These are phyloP conservation scores for Masnerella sp. DNA, from an alignment of 2,888 invertebrate species.

Conservation along the genomic window DNA sequence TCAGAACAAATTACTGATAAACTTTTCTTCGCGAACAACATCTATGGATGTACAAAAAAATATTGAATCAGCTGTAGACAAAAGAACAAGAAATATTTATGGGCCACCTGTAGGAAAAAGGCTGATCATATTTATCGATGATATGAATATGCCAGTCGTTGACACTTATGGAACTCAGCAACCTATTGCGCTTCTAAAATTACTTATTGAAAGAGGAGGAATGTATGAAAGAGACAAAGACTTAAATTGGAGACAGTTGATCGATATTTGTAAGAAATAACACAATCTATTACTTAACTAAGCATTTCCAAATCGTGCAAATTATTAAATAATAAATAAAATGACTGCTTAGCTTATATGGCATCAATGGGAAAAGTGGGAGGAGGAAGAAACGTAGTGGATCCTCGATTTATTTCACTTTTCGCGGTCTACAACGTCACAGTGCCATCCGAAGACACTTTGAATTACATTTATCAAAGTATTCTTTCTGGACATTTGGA, in stretches of 20 bases:
- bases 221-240: conserved; percentile 94
- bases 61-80: conserved; percentile 92
- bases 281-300: too few species aligned
- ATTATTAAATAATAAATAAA: too few species aligned
- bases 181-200: conserved; percentile 93
- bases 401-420: conserved; percentile 93
- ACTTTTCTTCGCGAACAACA: conserved; percentile 94
- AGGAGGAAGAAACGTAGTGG: conserved; percentile 93
- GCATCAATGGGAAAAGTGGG: conserved; percentile 94
- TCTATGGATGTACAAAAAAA: conserved; percentile 94
- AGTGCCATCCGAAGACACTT: conserved; percentile 87
- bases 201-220: conserved; percentile 92
- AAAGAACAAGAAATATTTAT: conserved; percentile 92
- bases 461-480: conserved; percentile 74
- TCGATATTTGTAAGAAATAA: conserved; percentile 86
- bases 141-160: conserved; percentile 95
- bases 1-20: conserved; percentile 88
- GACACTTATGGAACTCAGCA: conserved; percentile 96
- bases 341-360: conserved; percentile 81
- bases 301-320: too few species aligned
- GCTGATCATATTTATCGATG: conserved; percentile 93
- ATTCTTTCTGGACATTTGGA: conserved; percentile 74
- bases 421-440: conserved; percentile 92
- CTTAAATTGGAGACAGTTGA: conserved; percentile 92
- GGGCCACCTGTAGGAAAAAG: conserved; percentile 95